Conservation (phyloP, 2,797 vertebrate genomes). For the Poeciliopsis infans region DNA sequence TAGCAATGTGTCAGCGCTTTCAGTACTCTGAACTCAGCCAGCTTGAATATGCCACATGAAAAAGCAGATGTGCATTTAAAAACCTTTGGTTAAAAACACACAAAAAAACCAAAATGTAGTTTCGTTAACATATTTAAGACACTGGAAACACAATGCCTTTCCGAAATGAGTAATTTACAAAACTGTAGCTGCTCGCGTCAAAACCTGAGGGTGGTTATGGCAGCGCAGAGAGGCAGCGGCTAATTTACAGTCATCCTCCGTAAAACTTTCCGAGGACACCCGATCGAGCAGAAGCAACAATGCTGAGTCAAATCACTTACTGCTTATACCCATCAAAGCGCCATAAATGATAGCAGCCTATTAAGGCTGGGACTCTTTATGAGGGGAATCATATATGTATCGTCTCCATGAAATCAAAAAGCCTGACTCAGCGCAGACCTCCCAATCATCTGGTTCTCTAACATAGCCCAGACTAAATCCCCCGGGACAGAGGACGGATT, state of each 20-base stretch:
- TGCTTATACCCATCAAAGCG: constrained; percentile 54
- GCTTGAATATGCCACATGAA: constrained; percentile 37
- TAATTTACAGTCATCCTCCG: constrained; percentile 12
- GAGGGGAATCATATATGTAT: constrained; percentile 39
- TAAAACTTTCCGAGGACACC: constrained; percentile 44
- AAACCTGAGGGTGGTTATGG: neutral
- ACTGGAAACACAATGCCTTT: neutral
- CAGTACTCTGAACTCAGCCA: constrained; percentile 28
- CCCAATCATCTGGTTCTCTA: constrained; percentile 55
- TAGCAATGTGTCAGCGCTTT: constrained; percentile 21
- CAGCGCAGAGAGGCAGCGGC: neutral
- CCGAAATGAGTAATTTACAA: neutral
- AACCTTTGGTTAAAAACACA: neutral
- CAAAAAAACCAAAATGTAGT: too few relatives aligned
- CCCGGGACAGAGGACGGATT: constrained; percentile 49
- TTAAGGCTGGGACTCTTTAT: constrained; percentile 35
- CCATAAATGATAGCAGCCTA: constrained; percentile 43
- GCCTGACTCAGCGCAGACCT: constrained; percentile 63
- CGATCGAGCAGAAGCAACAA: constrained; percentile 44
- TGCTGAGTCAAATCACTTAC: constrained; percentile 73
- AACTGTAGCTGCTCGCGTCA: neutral
- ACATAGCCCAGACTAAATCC: constrained; percentile 46
- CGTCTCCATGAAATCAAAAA: constrained; percentile 52
- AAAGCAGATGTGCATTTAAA: constrained; percentile 17
- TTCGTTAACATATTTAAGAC: constrained; percentile 9